phyloP scores from a whole-genome alignment of 1,140 invertebrate species.

The Procambarus clarkii region DNA sequence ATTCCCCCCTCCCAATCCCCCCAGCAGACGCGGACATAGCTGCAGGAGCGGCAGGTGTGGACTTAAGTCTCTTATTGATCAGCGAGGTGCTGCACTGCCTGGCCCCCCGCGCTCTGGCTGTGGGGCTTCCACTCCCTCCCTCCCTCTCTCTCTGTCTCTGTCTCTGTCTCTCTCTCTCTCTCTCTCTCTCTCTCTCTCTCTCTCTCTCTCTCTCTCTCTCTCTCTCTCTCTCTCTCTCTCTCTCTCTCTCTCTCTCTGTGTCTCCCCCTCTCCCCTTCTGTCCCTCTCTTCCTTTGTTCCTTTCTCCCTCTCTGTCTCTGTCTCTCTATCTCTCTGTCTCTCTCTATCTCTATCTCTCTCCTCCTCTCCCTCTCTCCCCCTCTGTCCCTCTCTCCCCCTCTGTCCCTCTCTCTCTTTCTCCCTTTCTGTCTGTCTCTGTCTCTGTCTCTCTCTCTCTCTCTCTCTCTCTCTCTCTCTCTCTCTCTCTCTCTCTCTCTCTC shows the following conservation, averaged over 20 bases:
- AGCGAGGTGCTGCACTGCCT: too few species aligned
- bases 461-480: background rate
- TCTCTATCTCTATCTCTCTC: background rate
- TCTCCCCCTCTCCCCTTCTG: too few species aligned
- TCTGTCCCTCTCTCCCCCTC: background rate
- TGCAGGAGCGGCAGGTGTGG: too few species aligned
- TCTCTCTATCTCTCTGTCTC: too few species aligned
- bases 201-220: constrained; percentile 1
- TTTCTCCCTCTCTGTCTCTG: too few species aligned
- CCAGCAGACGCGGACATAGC: too few species aligned
- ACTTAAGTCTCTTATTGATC: too few species aligned
- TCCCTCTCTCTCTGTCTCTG: background rate
- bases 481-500: background rate
- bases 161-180: background rate
- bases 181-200: constrained; percentile 17
- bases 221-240: background rate
- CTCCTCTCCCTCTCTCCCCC: background rate
- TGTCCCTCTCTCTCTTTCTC: background rate
- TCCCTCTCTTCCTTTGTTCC: background rate
- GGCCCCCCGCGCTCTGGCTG: too few species aligned
- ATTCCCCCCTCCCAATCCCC: background rate
- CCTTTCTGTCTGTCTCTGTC: background rate
- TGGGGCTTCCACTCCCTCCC: too few species aligned
- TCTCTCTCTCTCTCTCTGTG: background rate
- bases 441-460: background rate